Evolutionary conservation across 2,113 vertebrate genomes (phyloP).

Genomic region (Sitta europaea): DNA sequence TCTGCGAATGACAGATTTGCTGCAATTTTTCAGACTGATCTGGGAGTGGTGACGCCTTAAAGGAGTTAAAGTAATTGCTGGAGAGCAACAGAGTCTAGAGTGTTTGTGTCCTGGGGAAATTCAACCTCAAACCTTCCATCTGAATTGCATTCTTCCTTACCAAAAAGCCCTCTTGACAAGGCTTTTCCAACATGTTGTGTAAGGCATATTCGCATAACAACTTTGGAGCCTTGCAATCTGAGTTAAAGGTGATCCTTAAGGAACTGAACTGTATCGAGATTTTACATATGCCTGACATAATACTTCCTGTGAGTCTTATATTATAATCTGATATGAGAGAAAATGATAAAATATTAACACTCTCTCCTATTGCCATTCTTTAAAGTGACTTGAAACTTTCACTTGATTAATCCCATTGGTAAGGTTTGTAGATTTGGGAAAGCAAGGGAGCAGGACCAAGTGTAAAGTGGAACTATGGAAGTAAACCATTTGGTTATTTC

Average conservation of each 20-base stretch:
- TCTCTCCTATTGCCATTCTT: neutral
- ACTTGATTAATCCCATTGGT: neutral
- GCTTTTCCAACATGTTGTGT: neutral
- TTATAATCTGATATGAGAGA: neutral
- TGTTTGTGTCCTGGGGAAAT: neutral
- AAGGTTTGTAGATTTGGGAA: neutral
- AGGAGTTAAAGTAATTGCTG: neutral
- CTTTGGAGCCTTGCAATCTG: neutral
- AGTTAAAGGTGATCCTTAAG: neutral
- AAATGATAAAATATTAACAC: neutral
- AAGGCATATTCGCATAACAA: neutral
- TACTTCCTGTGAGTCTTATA: neutral
- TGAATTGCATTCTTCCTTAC: neutral
- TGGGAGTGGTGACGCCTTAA: neutral
- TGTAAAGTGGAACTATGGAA: neutral
- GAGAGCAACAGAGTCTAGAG: neutral
- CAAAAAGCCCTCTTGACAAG: neutral
- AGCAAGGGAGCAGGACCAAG: neutral
- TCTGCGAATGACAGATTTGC: neutral
- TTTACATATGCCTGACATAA: neutral
- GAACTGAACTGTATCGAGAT: neutral
- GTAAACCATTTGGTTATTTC: neutral
- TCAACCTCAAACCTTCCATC: neutral
- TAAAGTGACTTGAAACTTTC: neutral
- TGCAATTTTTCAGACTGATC: neutral